Evolutionary conservation across 2,113 vertebrate species (phyloP).

Genomic region (Hipposideros armiger): DNA sequence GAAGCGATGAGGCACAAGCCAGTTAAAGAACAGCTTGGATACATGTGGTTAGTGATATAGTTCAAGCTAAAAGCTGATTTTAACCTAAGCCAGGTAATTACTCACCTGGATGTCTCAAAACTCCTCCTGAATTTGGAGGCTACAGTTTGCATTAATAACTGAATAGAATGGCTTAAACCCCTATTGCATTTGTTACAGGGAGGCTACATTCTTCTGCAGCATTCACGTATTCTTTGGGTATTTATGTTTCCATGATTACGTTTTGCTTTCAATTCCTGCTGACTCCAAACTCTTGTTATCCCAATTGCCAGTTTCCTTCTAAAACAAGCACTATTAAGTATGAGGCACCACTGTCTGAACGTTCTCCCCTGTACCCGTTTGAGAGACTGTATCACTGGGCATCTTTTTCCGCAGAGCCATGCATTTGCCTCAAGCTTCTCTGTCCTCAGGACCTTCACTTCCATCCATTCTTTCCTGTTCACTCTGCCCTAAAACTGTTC

Average conservation of each 20-base stretch:
- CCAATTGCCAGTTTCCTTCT: neutral
- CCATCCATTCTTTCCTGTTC: neutral
- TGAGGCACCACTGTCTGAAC: neutral
- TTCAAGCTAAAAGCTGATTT: constrained; percentile 33
- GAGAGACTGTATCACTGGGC: accelerated
- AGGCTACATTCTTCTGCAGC: neutral
- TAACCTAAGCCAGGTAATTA: neutral
- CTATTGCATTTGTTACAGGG: neutral
- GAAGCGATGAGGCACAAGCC: neutral
- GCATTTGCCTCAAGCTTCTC: neutral
- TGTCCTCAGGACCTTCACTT: neutral
- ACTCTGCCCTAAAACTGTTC: neutral
- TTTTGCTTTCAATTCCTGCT: neutral
- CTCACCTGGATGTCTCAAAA: neutral
- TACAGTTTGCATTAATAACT: neutral
- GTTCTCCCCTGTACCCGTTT: neutral
- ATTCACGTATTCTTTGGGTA: neutral
- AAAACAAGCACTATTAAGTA: neutral
- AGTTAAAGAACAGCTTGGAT: neutral
- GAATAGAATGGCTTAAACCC: neutral
- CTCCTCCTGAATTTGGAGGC: neutral
- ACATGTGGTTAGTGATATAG: neutral
- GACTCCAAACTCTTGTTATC: neutral
- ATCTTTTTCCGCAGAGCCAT: neutral
- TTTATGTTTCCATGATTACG: constrained; percentile 1